Percentiles rank a stretch among this genome's conserved stretches.
These are phyloP conservation scores for Prionailurus viverrinus DNA, from an alignment of 2,113 vertebrate species.

Conservation along the genomic window DNA sequence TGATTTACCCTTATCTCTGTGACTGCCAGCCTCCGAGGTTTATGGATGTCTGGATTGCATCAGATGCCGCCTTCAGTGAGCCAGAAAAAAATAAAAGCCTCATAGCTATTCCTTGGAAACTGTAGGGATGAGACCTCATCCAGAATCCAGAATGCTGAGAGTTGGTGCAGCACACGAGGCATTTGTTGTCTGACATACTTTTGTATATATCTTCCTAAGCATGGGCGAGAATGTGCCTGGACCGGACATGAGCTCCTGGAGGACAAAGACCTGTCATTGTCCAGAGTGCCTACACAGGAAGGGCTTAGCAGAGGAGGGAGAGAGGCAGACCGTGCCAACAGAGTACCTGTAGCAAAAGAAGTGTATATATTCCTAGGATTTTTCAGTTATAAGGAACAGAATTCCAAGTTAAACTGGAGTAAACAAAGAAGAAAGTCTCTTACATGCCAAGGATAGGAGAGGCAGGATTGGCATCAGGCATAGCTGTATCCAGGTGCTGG, in stretches of 20 bases:
- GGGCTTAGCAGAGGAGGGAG: background rate
- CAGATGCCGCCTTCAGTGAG: background rate
- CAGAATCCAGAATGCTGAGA: background rate
- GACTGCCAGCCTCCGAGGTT: background rate
- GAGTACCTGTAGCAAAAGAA: background rate
- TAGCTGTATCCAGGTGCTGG: background rate
- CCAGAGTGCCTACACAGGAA: background rate
- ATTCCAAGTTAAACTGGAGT: background rate
- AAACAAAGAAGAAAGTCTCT: background rate
- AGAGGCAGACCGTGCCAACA: background rate
- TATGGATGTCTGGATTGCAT: background rate
- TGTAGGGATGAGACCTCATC: background rate
- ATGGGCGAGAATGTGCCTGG: background rate
- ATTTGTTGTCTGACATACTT: rapidly evolving
- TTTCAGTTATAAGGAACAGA: background rate
- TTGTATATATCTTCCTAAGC: background rate
- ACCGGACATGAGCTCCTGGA: background rate
- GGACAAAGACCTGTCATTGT: background rate
- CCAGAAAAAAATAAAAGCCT: background rate
- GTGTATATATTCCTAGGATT: no score
- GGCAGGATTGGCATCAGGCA: background rate
- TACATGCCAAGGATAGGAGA: background rate
- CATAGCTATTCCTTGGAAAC: background rate
- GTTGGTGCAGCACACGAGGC: no score
- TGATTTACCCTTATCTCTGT: background rate